phyloP scores from a whole-genome alignment of 2,797 vertebrate genomes.

The Coranthus polyacanthus region DNA sequence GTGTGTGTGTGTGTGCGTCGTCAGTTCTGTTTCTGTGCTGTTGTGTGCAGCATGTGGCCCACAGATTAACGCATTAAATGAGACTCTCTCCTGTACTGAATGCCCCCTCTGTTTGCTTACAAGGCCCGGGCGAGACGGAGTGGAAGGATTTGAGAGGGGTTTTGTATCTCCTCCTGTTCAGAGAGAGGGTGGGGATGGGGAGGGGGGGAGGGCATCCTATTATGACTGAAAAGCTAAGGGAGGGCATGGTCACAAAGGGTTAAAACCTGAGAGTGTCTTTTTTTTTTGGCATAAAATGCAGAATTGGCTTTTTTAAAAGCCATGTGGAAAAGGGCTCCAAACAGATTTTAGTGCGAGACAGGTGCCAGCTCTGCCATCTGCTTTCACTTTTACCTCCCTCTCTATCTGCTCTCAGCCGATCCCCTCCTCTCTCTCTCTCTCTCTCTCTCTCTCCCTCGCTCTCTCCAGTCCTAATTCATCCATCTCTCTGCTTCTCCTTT shows the following conservation, averaged over 20 bases:
- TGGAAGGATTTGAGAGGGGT: slow-evolving; percentile 73
- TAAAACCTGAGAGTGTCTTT: slow-evolving; percentile 83
- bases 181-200: slow-evolving; percentile 11
- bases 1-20: slow-evolving; percentile 30
- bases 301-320: slow-evolving; percentile 73
- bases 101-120: slow-evolving; percentile 81
- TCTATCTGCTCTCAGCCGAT: slow-evolving; percentile 70
- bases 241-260: slow-evolving; percentile 79
- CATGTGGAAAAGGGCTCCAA: slow-evolving; percentile 88
- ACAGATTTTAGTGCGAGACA: slow-evolving; percentile 86
- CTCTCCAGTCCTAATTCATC: slow-evolving; percentile 53
- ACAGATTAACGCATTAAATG: slow-evolving; percentile 81
- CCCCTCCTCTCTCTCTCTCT: slow-evolving; percentile 35
- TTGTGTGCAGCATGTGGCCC: slow-evolving; percentile 77
- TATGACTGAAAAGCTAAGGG: slow-evolving; percentile 67
- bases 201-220: slow-evolving; percentile 60
- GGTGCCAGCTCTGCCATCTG: slow-evolving; percentile 89
- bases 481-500: slow-evolving; percentile 46
- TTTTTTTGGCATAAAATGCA: slow-evolving; percentile 79
- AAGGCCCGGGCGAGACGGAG: slow-evolving; percentile 72
- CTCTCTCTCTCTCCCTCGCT: too few species aligned
- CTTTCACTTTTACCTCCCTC: slow-evolving; percentile 85
- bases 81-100: slow-evolving; percentile 78
- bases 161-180: slow-evolving; percentile 73
- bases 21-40: slow-evolving; percentile 50